phyloP scores from a whole-genome alignment of 2,888 invertebrate species.

The Lathronympha strigana region DNA sequence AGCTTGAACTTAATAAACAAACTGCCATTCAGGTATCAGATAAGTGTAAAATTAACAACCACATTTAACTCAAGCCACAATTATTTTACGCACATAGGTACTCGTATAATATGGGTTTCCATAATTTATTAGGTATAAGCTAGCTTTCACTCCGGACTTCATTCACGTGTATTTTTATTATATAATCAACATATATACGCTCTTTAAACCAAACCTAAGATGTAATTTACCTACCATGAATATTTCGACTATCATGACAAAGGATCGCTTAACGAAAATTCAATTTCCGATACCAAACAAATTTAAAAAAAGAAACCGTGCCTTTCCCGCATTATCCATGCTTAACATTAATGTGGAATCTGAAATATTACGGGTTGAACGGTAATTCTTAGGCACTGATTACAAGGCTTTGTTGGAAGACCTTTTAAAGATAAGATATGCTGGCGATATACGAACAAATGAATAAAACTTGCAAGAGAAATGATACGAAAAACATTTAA shows the following conservation, averaged over 20 bases:
- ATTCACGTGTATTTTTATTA: background rate
- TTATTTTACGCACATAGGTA: no score
- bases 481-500: no score
- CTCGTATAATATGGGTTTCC: no score
- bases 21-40: no score
- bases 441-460: no score
- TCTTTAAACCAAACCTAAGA: background rate
- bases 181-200: background rate
- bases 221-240: background rate
- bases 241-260: background rate
- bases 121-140: no score
- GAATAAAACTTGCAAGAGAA: no score
- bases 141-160: no score
- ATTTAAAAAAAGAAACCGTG: slow-evolving; percentile 17
- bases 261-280: slow-evolving; percentile 21
- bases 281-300: slow-evolving; percentile 25
- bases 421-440: background rate
- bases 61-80: no score
- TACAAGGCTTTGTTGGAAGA: background rate
- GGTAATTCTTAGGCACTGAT: background rate
- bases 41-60: no score
- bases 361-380: background rate
- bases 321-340: slow-evolving; percentile 14
- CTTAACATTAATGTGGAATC: slow-evolving; percentile 10
- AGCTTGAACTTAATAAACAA: no score